Percentiles rank a stretch among this genome's conserved stretches.
phyloP scores from a whole-genome alignment of 2,888 invertebrate species.

The Homarus gammarus region DNA sequence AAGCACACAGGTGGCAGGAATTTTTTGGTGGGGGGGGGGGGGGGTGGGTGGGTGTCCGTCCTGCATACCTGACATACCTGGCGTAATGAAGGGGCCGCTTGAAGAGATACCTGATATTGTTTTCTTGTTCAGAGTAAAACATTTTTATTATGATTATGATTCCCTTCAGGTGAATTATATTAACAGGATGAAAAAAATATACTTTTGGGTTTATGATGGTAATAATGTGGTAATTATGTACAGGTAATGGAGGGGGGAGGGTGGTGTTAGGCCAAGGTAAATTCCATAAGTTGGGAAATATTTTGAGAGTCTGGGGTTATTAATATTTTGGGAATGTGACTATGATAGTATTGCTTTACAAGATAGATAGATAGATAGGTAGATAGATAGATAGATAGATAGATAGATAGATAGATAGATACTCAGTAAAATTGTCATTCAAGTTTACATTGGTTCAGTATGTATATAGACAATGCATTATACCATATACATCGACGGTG shows the following conservation, averaged over 20 bases:
- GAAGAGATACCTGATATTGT: too few species aligned
- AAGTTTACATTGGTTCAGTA: too few species aligned
- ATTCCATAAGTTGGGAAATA: too few species aligned
- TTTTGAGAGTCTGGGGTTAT: too few species aligned
- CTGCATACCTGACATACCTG: background rate
- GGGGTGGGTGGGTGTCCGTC: background rate
- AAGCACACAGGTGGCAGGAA: constrained; percentile 12
- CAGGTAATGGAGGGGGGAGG: too few species aligned
- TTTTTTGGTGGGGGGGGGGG: too few species aligned
- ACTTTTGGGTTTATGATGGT: background rate
- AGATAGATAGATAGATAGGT: constrained; percentile 16
- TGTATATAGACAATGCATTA: too few species aligned
- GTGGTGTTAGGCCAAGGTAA: background rate
- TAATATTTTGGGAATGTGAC: too few species aligned
- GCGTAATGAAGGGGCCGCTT: background rate
- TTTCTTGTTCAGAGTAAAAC: too few species aligned
- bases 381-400: constrained; percentile 20
- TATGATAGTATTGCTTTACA: too few species aligned
- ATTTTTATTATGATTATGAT: too few species aligned
- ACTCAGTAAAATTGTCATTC: background rate
- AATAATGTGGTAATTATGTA: background rate
- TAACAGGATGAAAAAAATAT: background rate
- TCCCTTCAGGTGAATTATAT: background rate
- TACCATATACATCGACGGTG: too few species aligned
- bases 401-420: constrained; percentile 24